A percentile compares a stretch with the other conserved stretches of the same genome.
phyloP scores from a whole-genome alignment of 53 echinoderm and acorn worm genomes.

The Actinopyga echinites region DNA sequence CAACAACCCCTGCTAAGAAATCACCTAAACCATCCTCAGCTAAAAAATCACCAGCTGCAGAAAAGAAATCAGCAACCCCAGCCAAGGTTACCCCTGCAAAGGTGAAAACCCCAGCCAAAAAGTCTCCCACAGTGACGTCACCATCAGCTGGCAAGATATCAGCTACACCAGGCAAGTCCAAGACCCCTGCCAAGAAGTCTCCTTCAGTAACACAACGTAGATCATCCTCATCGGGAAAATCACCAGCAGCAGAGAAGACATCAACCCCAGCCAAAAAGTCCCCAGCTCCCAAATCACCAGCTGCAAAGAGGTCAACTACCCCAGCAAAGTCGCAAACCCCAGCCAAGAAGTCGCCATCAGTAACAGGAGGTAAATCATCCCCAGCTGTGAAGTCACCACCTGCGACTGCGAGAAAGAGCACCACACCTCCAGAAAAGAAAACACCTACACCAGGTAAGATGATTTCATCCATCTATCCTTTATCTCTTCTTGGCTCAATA shows the following conservation, averaged over 20 bases:
- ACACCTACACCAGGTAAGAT: constrained; percentile 35
- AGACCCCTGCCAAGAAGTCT: constrained; percentile 26
- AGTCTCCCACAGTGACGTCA: constrained; percentile 14
- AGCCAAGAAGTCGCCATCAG: constrained; percentile 1
- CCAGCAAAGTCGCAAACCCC: not conserved
- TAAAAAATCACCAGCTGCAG: not conserved
- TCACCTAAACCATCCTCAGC: not conserved
- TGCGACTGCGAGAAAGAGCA: not conserved
- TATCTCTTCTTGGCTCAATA: no score
- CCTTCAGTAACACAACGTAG: not conserved
- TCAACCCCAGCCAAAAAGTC: not conserved
- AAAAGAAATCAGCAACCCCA: constrained; percentile 20
- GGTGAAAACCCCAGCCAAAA: not conserved
- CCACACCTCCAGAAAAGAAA: constrained; percentile 27
- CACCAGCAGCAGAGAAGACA: no score
- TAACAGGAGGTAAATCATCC: no score
- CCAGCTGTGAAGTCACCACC: constrained; percentile 56
- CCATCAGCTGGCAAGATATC: not conserved
- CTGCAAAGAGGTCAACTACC: not conserved
- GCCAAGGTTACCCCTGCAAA: not conserved
- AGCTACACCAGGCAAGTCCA: not conserved
- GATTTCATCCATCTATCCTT: not conserved
- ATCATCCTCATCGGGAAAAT: constrained; percentile 37
- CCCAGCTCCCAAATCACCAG: not conserved
- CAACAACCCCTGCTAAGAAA: constrained; percentile 60